Base-by-base conservation (phyloP, 2,888 invertebrate genomes). In the Caenorhabditis sp. region DNA sequence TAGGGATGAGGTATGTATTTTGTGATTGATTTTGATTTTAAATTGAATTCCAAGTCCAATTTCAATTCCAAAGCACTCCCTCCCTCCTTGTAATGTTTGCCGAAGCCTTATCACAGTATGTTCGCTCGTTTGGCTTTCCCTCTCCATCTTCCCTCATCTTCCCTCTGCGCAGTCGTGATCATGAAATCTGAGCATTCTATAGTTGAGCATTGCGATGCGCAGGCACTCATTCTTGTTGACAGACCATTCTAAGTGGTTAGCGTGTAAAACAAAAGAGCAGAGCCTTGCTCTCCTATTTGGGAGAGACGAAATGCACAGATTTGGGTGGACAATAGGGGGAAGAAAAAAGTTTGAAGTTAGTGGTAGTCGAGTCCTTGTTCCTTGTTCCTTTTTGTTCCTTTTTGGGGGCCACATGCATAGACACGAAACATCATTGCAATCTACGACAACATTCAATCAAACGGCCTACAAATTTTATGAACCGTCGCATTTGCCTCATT, bases 1-100 rank as follows among this genome's bases (percentile, higher is more conserved):
- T 65, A 76, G 90, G 6, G 90, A 90, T 74, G 86, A 88, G 86
- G 88, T 86, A 32, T n/a, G 13, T n/a, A 5, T 24, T 11, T 28
- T n/a, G n/a, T n/a, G n/a, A n/a, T n/a, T n/a, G n/a, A n/a, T n/a
- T n/a, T n/a, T n/a, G n/a, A n/a, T n/a, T n/a, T n/a, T n/a, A n/a
- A n/a, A 68, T 56, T 28, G 5, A 15, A 40, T 9, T 13, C 2
- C 9, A 15, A 13, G 11, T 13, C 15, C 40, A 1, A 20, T 32
- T 65, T 24, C 24, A 22, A n/a, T n/a, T 37, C 24, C 65, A 62
- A 68, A 58, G 62, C 64, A n/a, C n/a, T 64, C 55, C 51, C 15
- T 47, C 32, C 32, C 5, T 6, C 9, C 32, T 32, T 32, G 32
- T 32, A n/a, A 58, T 65, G 44, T 70, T 71, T 65, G 67, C 72